Evolutionary conservation across 2,797 vertebrate species (phyloP), one percentile per base, ranked within the genome.

Genomic region (Pitangus sulphuratus): DNA sequence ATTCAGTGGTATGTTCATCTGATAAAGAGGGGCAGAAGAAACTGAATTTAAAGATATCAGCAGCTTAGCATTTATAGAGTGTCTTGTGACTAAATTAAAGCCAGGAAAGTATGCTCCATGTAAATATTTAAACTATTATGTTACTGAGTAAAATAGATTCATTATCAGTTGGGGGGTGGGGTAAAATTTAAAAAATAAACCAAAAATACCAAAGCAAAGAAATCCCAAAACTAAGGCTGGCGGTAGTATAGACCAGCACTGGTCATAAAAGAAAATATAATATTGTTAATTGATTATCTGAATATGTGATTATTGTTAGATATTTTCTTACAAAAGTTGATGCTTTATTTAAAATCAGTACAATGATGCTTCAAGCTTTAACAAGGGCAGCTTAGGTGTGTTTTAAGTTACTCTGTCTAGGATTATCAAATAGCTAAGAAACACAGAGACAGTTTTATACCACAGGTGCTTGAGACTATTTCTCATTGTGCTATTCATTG

Each of bases 151-250:
- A 26, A 51, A n/a, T 15, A 61, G 8, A 39, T 51, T 15, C 45
- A 77, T 66, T 78, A 54, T 21, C 3, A 45, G 21, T 30, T 7
- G 50, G 37, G 18, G 37, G 12, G 18, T 19, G 37, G 9, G 22
- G 58, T 6, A 9, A 5, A 15, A 56, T 33, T 56, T 39, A 10
- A 37, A 54, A 28, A 28, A 30, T 15, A 10, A 21, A 39, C 35
- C 5, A 8, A 61, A 15, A 42, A 21, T 12, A 31, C 13, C 12
- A 11, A 6, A 3, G 13, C 6, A n/a, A 74, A 81, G 28, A 40
- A 5, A 4, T 0, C 0, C 8, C 18, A 5, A 33, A 4, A 5
- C 13, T 26, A 66, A 79, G 57, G 10, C 22, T 40, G 53, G 9
- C 3, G 39, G 7, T 24, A 35, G 6, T 39, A 16, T 10, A 65